These are phyloP conservation scores for Sarcophaga rosellei DNA, from an alignment of 2,888 invertebrate genomes.

Conservation along the genomic window DNA sequence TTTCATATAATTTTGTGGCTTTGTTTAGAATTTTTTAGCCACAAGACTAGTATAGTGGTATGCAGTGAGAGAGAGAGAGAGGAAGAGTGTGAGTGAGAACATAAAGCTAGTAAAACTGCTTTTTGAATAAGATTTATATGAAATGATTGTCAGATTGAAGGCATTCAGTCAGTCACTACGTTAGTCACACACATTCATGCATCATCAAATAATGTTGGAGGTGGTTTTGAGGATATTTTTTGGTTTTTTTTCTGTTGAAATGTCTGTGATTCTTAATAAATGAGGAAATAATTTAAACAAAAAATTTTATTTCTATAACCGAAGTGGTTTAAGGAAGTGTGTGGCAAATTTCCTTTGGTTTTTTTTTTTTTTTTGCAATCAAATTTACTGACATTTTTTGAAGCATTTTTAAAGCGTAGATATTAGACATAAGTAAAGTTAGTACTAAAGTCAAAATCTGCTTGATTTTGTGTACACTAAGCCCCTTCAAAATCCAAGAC, in stretches of 20 bases:
- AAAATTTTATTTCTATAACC: too few species aligned
- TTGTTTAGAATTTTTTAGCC: neutral
- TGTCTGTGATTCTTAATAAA: neutral
- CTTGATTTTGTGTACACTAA: too few species aligned
- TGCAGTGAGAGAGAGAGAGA: neutral
- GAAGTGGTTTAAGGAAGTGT: too few species aligned
- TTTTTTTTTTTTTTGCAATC: too few species aligned
- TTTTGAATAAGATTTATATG: constrained; percentile 23
- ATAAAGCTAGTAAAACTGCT: neutral
- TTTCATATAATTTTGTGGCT: constrained; percentile 26
- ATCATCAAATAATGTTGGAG: neutral
- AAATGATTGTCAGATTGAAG: constrained; percentile 20
- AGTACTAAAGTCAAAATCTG: too few species aligned
- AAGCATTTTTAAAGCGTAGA: too few species aligned
- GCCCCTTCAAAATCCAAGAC: too few species aligned
- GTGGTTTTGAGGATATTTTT: neutral
- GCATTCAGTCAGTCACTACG: neutral
- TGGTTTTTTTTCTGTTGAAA: neutral
- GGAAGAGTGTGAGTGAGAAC: neutral
- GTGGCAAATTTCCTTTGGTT: too few species aligned
- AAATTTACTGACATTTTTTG: too few species aligned
- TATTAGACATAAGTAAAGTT: too few species aligned
- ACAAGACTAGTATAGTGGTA: neutral
- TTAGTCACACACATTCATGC: neutral
- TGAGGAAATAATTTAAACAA: too few species aligned